Evolutionary conservation across 2,888 invertebrate genomes (phyloP), one percentile per base, ranked within the genome.

Genomic region (Marronus borbonicus): DNA sequence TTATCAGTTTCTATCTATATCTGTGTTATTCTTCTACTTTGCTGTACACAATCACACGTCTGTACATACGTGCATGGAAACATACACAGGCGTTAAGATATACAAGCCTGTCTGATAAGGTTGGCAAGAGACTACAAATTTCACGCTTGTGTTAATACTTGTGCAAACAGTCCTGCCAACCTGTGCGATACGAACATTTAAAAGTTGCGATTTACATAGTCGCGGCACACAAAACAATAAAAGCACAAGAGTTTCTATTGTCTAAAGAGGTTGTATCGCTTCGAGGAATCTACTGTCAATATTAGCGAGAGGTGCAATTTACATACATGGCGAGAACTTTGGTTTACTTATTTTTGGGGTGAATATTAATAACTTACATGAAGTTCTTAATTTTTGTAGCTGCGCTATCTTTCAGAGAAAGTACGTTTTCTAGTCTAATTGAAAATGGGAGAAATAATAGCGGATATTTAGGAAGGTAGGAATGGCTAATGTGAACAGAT

Each of bases 131-230:
- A 50, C 68, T 68, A 68, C 68, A 68, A 62, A 50, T 76, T 76
- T 66, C 64, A 68, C 68, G 76, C 55, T 24, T 52, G 58, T 76
- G 76, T 66, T 76, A 76, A 76, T 68, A 68, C 58, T 39, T 76
- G 58, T 55, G 58, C 68, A 76, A 76, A 76, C 76, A 76, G 28
- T 65, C 31, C 76, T 44, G 39, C 52, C 65, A 44, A 68, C 66
- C 24, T 62, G 39, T 76, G 36, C 55, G 50, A 72, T 36, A 58
- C 36, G 58, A 17, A 44, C 72, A 58, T 39, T 74, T 20, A 60
- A 74, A 60, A 74, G 28, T 60, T 58, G 49, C 55, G 20, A 74
- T 74, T 60, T 58, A 74, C 72, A 62, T 64, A 44, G 44, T 44
- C 24, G 50, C 44, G 44, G 72, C 50, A 52, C 60, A 72, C 20